These are phyloP conservation scores for Leptopilina clavipes DNA, from an alignment of 1,140 invertebrate genomes.

Conservation along the genomic window DNA sequence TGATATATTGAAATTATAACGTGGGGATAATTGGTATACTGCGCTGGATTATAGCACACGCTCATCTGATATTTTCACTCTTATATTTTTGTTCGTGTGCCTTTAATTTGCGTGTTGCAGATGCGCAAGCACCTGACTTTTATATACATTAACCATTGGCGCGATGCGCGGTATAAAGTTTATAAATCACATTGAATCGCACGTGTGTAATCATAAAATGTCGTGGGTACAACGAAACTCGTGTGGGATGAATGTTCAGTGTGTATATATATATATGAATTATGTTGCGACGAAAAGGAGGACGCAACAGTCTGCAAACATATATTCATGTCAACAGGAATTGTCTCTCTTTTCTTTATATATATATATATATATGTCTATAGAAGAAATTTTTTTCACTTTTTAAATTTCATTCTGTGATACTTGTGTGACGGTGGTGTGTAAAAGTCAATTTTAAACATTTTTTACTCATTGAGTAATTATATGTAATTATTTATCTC, in stretches of 20 bases:
- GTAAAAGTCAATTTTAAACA: too few relatives aligned
- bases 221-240: not conserved
- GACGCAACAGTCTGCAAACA: not conserved
- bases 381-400: not conserved
- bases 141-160: not conserved
- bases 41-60: not conserved
- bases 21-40: not conserved
- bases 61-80: not conserved
- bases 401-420: not conserved
- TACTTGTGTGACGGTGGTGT: not conserved
- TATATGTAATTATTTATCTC: too few relatives aligned
- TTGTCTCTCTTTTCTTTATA: constrained; percentile 14
- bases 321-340: not conserved
- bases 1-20: constrained; percentile 10
- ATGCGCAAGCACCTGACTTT: not conserved
- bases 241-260: not conserved
- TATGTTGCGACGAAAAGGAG: not conserved
- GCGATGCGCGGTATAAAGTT: constrained; percentile 16
- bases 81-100: too few relatives aligned
- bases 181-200: constrained; percentile 12
- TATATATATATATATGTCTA: not conserved
- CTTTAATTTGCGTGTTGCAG: constrained; percentile 12
- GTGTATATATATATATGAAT: not conserved
- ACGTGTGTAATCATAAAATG: constrained; percentile 30
- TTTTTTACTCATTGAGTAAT: too few relatives aligned